phyloP scores from a whole-genome alignment of 2,113 vertebrate species.

The Nesogale talazaci region DNA sequence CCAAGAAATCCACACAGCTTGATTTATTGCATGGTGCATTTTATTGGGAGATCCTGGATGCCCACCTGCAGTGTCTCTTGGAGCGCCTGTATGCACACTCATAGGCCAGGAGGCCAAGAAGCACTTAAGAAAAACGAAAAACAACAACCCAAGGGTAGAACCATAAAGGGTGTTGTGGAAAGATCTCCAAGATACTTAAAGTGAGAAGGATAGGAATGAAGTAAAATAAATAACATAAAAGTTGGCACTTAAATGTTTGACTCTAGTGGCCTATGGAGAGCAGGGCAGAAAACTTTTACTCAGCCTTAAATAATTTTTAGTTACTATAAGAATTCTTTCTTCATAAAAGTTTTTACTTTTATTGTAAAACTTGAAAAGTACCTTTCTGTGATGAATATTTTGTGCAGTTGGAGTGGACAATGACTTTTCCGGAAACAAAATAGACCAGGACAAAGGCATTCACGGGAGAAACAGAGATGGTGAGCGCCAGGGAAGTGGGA shows the following conservation, averaged over 20 bases:
- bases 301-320: neutral
- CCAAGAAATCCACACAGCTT: too few species aligned
- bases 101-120: neutral
- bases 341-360: neutral
- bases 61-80: too few species aligned
- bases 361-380: neutral
- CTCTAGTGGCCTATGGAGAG: neutral
- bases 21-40: too few species aligned
- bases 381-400: neutral
- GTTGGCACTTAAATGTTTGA: neutral
- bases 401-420: neutral
- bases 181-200: neutral
- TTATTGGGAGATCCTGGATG: too few species aligned
- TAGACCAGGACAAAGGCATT: too few species aligned
- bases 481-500: neutral
- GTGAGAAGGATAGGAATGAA: neutral
- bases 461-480: too few species aligned
- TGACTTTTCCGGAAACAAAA: neutral
- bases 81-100: too few species aligned
- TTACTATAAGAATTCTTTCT: neutral
- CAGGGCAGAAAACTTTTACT: neutral
- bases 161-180: neutral
- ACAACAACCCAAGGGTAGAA: neutral
- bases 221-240: neutral
- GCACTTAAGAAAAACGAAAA: conserved; percentile 14